Conservation (phyloP, 2,113 vertebrate genomes). For the Callorhinus ursinus region DNA sequence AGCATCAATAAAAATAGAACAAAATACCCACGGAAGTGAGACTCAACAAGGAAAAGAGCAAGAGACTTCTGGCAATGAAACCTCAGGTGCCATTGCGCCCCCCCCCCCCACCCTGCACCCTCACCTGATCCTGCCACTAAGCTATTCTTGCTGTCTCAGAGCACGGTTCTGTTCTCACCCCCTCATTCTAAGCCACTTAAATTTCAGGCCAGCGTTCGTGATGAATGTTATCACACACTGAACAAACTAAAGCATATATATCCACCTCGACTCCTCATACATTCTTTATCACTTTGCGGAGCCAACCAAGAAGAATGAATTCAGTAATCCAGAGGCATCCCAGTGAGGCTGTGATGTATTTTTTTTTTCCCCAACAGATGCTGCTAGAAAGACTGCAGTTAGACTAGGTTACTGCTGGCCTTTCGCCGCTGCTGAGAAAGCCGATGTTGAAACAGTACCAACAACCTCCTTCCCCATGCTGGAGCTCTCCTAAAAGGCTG, state of each 20-base stretch:
- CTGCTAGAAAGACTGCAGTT: background rate
- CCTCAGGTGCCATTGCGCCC: background rate
- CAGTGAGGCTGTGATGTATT: background rate
- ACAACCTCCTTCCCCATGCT: background rate
- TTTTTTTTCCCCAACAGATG: constrained; percentile 40
- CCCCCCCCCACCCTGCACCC: background rate
- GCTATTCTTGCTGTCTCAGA: background rate
- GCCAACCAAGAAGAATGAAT: background rate
- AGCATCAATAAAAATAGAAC: constrained; percentile 8
- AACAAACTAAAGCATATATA: constrained; percentile 2
- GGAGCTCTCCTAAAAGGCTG: background rate
- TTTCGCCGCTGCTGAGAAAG: constrained; percentile 12
- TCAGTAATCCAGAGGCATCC: constrained; percentile 28
- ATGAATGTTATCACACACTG: constrained; percentile 29
- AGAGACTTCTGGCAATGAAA: background rate
- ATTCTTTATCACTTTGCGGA: background rate
- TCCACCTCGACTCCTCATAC: constrained; percentile 44
- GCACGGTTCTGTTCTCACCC: background rate
- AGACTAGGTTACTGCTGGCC: constrained; percentile 28
- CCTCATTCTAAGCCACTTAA: background rate
- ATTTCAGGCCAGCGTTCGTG: background rate
- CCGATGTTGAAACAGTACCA: background rate
- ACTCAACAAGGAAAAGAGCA: background rate
- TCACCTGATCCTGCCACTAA: background rate
- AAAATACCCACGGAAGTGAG: background rate